Percentiles rank a stretch among this genome's conserved stretches.
Conservation (phyloP, 92 coral and sea anemone genomes). For the Heliopora coerulea region DNA sequence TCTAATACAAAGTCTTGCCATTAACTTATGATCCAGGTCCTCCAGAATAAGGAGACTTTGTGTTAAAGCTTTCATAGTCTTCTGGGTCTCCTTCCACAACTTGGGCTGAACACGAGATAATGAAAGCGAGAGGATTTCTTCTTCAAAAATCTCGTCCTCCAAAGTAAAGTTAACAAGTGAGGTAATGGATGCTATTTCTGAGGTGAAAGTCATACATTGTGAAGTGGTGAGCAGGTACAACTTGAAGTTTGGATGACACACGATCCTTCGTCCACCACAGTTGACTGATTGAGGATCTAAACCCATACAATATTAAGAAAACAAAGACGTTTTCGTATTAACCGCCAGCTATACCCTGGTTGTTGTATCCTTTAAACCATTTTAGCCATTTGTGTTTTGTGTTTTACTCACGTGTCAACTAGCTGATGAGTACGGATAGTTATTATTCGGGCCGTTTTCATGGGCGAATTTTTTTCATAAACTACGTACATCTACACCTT, state of each 20-base stretch:
- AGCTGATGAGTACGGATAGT: too few relatives aligned
- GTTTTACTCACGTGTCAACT: too few relatives aligned
- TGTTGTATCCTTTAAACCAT: too few relatives aligned
- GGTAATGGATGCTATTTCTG: conserved; percentile 92
- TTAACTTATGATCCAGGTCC: conserved; percentile 78
- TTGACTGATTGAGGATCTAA: conserved; percentile 78
- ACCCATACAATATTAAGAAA: not conserved
- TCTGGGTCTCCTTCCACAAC: conserved; percentile 77
- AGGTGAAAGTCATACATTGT: conserved; percentile 73
- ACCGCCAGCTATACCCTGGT: too few relatives aligned
- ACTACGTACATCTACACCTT: too few relatives aligned
- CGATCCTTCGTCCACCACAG: conserved; percentile 90
- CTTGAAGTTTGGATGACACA: conserved; percentile 87
- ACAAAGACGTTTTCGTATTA: not conserved
- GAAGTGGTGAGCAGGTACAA: conserved; percentile 83
- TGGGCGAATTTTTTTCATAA: too few relatives aligned
- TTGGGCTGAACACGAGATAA: conserved; percentile 86
- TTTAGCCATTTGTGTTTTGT: too few relatives aligned
- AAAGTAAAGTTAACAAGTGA: conserved; percentile 84
- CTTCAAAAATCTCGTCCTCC: conserved; percentile 79
- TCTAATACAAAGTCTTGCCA: conserved; percentile 66
- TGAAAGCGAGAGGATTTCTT: conserved; percentile 83
- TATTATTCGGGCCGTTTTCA: too few relatives aligned
- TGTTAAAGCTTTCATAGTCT: conserved; percentile 74
- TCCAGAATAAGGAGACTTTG: conserved; percentile 76